Evolutionary conservation across 1,140 invertebrate genomes (phyloP), one percentile per base, ranked within the genome.

Genomic region (Dufourea novaeangliae): DNA sequence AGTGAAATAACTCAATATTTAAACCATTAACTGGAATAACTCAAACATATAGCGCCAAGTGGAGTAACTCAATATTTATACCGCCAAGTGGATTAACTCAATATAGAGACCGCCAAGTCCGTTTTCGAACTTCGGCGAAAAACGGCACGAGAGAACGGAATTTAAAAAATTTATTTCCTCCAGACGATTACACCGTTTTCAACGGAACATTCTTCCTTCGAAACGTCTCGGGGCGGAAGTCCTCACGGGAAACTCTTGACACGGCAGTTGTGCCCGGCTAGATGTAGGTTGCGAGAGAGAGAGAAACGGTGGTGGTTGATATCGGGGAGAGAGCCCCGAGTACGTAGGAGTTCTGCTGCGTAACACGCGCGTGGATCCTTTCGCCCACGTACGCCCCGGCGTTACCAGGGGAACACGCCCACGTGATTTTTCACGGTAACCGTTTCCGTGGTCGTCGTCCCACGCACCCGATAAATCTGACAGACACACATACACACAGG

Each of bases 391-490:
- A 7, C n/a, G 17, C 14, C 22, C 39, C 25, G 64, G 17, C 69
- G 69, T 71, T 61, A 17, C 69, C 56, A 20, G 5, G 69, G 69
- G n/a, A 71, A 71, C 56, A 44, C 54, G 54, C 54, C 69, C 56
- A 71, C 56, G 54, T 8, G 37, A 59, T 44, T 44, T 61, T 66
- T 66, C 63, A 14, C 63, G 63, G 22, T n/a, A n/a, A 64, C 44
- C 62, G 39, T 11, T 27, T 2, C 63, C 14, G 44, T n/a, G n/a
- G n/a, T n/a, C 25, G 3, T 12, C 25, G 41, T 46, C 63, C 63
- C 63, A 66, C 63, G 63, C 63, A 46, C 63, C 25, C 63, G 63
- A 66, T 66, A 46, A 66, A 66, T 66, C 63, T 46, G 62, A 29
- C 54, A 56, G n/a, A n/a, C n/a, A n/a, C n/a, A n/a, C n/a, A n/a